Conservation (phyloP, 2,113 vertebrate genomes). For the Platanista minor region DNA sequence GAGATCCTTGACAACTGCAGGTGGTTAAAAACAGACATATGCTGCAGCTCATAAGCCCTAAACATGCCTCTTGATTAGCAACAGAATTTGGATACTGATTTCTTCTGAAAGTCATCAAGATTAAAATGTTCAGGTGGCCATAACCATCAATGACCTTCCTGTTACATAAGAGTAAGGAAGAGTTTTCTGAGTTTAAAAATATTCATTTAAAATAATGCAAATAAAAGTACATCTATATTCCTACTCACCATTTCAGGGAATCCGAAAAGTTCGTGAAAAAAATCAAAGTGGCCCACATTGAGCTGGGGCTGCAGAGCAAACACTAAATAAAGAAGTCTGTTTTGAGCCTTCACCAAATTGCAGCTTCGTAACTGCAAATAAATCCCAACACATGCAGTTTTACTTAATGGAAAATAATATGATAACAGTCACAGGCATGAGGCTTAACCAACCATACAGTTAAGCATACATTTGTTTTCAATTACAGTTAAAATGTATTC, state of each 20-base stretch:
- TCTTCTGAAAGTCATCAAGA: slow-evolving; percentile 24
- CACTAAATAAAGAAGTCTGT: neutral
- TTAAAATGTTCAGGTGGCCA: slow-evolving; percentile 19
- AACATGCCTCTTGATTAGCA: neutral
- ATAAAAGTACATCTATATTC: neutral
- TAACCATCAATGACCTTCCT: neutral
- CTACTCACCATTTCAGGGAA: neutral
- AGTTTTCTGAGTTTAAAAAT: neutral
- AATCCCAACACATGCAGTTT: slow-evolving; percentile 21
- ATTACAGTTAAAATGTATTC: slow-evolving; percentile 51
- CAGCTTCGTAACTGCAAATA: slow-evolving; percentile 38
- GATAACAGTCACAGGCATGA: slow-evolving; percentile 46
- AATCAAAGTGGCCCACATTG: neutral
- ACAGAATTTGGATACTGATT: neutral
- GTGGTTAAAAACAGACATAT: neutral
- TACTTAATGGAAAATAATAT: slow-evolving; percentile 56
- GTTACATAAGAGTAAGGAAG: neutral
- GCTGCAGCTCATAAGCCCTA: neutral
- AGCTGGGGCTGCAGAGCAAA: neutral
- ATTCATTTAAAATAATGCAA: neutral
- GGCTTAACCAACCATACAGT: slow-evolving; percentile 20
- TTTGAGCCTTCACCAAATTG: neutral
- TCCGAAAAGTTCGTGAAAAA: neutral
- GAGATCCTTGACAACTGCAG: neutral
- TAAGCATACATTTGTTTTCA: slow-evolving; percentile 59